These are phyloP conservation scores for Alexandromys fortis DNA, from an alignment of 2,113 vertebrate species.

Conservation along the genomic window DNA sequence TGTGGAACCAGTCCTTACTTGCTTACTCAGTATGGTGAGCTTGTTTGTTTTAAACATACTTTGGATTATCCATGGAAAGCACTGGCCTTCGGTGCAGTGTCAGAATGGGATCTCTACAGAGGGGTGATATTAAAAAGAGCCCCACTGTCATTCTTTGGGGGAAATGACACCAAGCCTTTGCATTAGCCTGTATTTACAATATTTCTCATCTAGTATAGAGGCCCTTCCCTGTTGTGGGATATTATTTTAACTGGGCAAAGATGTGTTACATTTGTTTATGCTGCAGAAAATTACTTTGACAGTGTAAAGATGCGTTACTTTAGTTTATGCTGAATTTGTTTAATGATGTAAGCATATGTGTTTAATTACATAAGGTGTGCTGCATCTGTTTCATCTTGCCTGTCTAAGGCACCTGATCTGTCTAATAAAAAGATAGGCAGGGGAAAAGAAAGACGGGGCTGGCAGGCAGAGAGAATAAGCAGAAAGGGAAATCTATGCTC, in stretches of 20 bases:
- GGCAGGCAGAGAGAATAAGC: not conserved
- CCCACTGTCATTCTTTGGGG: not conserved
- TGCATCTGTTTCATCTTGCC: not conserved
- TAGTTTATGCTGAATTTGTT: not conserved
- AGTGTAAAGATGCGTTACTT: not conserved
- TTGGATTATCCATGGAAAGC: not conserved
- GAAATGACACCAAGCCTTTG: not conserved
- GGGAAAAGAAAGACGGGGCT: not conserved
- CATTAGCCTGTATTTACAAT: not conserved
- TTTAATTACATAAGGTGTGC: not conserved
- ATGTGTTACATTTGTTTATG: not conserved
- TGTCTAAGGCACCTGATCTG: not conserved
- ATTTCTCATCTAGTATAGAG: not conserved
- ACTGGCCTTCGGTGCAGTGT: not conserved
- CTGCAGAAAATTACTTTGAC: not conserved
- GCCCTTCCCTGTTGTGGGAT: not conserved
- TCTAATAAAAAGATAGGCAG: not conserved
- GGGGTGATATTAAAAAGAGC: not conserved
- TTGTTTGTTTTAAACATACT: constrained; percentile 32
- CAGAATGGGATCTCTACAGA: not conserved
- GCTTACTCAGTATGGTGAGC: not conserved
- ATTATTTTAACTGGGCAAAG: not conserved
- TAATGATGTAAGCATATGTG: not conserved
- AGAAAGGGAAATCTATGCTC: not conserved
- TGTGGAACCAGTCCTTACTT: constrained; percentile 22